Conservation (phyloP, 2,113 vertebrate genomes). For the Tragelaphus scriptus region DNA sequence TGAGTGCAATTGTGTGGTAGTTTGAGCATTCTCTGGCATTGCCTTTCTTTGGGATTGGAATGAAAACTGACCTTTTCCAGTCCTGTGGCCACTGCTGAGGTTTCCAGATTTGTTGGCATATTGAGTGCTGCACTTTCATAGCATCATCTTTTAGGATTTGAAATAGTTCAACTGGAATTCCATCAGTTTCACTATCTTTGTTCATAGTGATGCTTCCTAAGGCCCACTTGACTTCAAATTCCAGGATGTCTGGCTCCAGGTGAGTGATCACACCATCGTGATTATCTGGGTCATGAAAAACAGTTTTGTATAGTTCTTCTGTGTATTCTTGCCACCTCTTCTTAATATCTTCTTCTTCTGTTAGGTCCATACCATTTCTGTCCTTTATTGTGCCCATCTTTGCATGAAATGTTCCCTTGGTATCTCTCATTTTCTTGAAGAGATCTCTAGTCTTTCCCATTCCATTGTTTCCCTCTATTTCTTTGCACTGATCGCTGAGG, state of each 20-base stretch:
- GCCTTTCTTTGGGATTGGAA: neutral
- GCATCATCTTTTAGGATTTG: neutral
- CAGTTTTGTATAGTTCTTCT: neutral
- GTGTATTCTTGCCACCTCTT: neutral
- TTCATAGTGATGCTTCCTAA: neutral
- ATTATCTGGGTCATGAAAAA: neutral
- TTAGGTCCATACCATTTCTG: neutral
- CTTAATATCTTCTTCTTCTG: neutral
- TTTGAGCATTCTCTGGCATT: neutral
- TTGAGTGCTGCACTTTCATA: neutral
- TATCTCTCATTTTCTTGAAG: neutral
- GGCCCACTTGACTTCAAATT: neutral
- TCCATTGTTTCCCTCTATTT: neutral
- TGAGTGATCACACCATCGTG: fast-evolving
- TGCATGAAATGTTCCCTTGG: no score
- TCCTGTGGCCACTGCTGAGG: neutral
- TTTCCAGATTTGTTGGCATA: neutral
- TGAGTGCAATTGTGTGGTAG: neutral
- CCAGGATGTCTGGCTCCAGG: neutral
- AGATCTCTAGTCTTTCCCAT: neutral
- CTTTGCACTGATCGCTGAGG: neutral
- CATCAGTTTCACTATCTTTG: neutral
- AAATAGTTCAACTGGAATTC: neutral
- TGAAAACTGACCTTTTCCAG: neutral
- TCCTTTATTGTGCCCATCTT: no score